These are phyloP conservation scores for Ernsta delagoae DNA, from an alignment of 2,888 invertebrate species.

Conservation along the genomic window DNA sequence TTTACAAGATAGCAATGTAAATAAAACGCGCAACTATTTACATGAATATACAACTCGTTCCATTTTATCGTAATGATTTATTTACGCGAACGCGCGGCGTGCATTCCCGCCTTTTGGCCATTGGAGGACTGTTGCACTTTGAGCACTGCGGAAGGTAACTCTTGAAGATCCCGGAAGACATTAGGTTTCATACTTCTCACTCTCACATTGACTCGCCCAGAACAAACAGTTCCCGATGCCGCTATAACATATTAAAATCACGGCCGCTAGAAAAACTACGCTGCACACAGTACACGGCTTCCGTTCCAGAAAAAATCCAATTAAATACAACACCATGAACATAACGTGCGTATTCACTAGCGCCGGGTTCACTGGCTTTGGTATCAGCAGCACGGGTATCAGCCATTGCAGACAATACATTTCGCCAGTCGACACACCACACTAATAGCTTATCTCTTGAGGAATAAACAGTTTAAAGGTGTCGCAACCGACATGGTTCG, in stretches of 20 bases:
- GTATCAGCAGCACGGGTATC: slow-evolving; percentile 97
- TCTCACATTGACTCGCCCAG: slow-evolving; percentile 93
- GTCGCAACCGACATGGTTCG: slow-evolving; percentile 67
- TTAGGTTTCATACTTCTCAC: slow-evolving; percentile 84
- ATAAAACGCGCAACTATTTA: slow-evolving; percentile 63
- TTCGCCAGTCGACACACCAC: slow-evolving; percentile 47
- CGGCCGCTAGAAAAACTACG: slow-evolving; percentile 96
- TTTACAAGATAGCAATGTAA: slow-evolving; percentile 44
- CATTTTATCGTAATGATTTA: slow-evolving; percentile 29
- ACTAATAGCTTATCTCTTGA: slow-evolving; percentile 40
- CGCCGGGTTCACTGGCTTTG: slow-evolving; percentile 98
- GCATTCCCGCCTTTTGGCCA: slow-evolving; percentile 48
- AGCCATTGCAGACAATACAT: slow-evolving; percentile 99
- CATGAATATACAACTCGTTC: slow-evolving; percentile 63
- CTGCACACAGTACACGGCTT: slow-evolving; percentile 99
- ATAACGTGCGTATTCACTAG: slow-evolving; percentile 98
- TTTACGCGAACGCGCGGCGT: slow-evolving; percentile 38
- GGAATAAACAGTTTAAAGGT: slow-evolving; percentile 41
- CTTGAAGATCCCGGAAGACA: slow-evolving; percentile 47
- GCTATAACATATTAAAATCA: slow-evolving; percentile 97
- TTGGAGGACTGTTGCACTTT: slow-evolving; percentile 63
- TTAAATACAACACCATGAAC: slow-evolving; percentile 98
- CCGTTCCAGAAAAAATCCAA: slow-evolving; percentile 98
- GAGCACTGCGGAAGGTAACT: slow-evolving; percentile 62
- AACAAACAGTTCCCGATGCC: slow-evolving; percentile 98